Conservation (phyloP, 2,113 vertebrate species). For the Hippotragus niger region DNA sequence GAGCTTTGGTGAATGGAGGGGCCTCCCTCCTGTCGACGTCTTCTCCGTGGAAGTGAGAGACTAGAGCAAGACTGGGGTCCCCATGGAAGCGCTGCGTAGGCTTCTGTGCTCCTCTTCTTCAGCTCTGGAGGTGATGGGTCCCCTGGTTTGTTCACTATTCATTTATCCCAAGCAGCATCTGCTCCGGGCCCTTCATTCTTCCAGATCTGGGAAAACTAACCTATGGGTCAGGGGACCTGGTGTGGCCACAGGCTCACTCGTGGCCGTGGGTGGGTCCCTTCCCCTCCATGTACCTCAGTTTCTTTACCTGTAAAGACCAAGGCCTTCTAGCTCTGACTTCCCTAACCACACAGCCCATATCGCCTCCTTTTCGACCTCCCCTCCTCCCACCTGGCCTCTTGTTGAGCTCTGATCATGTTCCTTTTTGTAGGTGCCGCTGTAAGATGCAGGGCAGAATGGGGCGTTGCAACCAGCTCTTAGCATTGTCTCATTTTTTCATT, state of each 20-base stretch:
- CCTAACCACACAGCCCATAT: background rate
- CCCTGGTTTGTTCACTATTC: background rate
- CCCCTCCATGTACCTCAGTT: background rate
- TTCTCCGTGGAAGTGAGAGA: background rate
- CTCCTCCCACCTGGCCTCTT: background rate
- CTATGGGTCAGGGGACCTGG: background rate
- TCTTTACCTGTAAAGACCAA: background rate
- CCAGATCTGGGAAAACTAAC: background rate
- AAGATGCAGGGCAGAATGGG: background rate
- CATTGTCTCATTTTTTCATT: background rate
- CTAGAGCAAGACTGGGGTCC: background rate
- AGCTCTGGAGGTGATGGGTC: background rate
- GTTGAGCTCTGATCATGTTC: background rate
- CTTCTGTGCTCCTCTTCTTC: background rate
- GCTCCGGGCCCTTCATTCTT: background rate
- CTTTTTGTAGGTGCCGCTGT: background rate
- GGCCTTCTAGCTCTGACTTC: background rate
- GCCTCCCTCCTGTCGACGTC: conserved; percentile 19
- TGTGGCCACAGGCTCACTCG: background rate
- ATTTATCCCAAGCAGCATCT: background rate
- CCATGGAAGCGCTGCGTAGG: background rate
- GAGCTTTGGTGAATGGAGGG: conserved; percentile 55
- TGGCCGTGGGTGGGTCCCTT: background rate
- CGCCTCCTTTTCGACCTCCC: background rate
- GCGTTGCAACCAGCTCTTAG: background rate